Evolutionary conservation across 2,888 invertebrate species (phyloP).

Genomic region (Patella pellucida): DNA sequence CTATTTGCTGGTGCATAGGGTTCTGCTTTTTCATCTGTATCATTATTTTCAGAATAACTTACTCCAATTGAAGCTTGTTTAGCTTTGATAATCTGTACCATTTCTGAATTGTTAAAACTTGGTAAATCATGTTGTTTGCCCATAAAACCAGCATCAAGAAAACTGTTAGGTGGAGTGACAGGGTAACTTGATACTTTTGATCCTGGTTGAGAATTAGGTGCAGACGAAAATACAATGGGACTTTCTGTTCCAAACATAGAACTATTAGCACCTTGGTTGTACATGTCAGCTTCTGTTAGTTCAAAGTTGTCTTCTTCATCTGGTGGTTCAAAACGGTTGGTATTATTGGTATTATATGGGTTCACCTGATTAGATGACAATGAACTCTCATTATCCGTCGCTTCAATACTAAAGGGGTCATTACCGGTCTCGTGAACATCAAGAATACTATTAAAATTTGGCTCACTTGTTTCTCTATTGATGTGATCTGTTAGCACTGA

Average conservation of each 20-base stretch:
- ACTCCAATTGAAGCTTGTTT: slow-evolving; percentile 66
- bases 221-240: slow-evolving; percentile 31
- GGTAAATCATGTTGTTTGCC: slow-evolving; percentile 57
- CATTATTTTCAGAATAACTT: slow-evolving; percentile 15
- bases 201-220: slow-evolving; percentile 34
- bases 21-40: slow-evolving; percentile 18
- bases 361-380: background rate
- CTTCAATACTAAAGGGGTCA: background rate
- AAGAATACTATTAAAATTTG: background rate
- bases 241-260: slow-evolving; percentile 21
- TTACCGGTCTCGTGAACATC: background rate
- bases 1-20: slow-evolving; percentile 59
- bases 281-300: slow-evolving; percentile 21
- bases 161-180: slow-evolving; percentile 70
- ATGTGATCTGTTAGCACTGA: background rate
- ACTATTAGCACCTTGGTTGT: slow-evolving; percentile 7
- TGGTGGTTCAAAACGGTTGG: background rate
- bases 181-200: slow-evolving; percentile 46
- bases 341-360: background rate
- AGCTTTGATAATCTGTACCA: slow-evolving; percentile 71
- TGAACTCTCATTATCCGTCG: background rate
- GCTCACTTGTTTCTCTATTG: background rate
- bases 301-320: slow-evolving; percentile 17
- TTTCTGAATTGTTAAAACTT: slow-evolving; percentile 72
- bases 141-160: slow-evolving; percentile 48